Conservation (phyloP, 2,888 invertebrate genomes). For the Aricia artaxerxes region DNA sequence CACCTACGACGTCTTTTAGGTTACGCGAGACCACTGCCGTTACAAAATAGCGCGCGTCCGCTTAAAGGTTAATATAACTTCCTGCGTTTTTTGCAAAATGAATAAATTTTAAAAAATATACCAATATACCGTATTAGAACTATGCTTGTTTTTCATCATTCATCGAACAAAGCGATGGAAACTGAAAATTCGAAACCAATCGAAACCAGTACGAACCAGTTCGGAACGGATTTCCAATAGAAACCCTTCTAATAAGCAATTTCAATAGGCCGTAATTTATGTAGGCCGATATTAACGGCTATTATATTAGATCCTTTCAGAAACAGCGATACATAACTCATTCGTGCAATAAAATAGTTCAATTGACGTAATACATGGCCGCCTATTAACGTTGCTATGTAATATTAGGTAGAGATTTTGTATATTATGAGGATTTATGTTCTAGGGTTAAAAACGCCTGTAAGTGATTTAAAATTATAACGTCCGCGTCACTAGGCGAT, state of each 20-base stretch:
- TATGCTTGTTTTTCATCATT: not conserved
- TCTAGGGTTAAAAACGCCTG: too few relatives aligned
- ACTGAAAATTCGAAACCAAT: conserved; percentile 2
- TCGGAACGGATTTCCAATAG: conserved; percentile 10
- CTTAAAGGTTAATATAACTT: too few relatives aligned
- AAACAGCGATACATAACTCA: conserved; percentile 25
- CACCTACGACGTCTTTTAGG: too few relatives aligned
- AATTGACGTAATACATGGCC: conserved; percentile 14
- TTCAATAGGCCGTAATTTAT: conserved; percentile 31
- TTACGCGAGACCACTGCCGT: too few relatives aligned
- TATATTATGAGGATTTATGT: too few relatives aligned
- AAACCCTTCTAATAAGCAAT: conserved; percentile 24
- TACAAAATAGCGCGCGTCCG: too few relatives aligned
- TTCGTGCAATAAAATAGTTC: conserved; percentile 21
- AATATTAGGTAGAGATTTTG: too few relatives aligned
- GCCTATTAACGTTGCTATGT: not conserved
- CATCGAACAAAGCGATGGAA: not conserved
- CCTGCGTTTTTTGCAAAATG: too few relatives aligned
- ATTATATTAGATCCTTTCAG: conserved; percentile 30
- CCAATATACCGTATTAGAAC: too few relatives aligned
- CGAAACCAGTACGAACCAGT: not conserved
- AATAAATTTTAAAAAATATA: too few relatives aligned
- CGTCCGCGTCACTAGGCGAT: too few relatives aligned
- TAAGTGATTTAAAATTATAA: too few relatives aligned
- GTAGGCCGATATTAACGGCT: conserved; percentile 31